Evolutionary conservation across 1,140 invertebrate species (phyloP), one percentile per base, ranked within the genome.

Genomic region (Drosophila sp.): DNA sequence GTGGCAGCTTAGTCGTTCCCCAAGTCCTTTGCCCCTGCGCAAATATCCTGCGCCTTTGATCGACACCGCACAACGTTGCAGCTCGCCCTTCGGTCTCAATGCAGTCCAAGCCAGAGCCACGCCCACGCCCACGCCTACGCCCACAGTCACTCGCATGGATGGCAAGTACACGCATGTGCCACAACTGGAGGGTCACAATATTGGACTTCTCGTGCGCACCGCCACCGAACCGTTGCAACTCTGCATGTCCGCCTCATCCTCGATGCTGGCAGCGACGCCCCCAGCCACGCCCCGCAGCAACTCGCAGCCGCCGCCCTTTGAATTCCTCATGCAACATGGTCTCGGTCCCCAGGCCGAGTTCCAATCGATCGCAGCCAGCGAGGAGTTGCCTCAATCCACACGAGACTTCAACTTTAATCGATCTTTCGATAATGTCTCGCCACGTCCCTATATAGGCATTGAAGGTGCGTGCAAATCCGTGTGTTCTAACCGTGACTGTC

Each of bases 371-470:
- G 83, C 67, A 0, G 53, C 71, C 13, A 51, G 58, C 25, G 83
- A 82, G 27, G 82, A 89, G 34, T 41, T 43, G 58, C 36, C 18
- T 6, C 21, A 36, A 21, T 8, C 63, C 0, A 27, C 59, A 7
- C 65, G 80, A 13, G 84, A 89, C 4, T 78, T 70, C 40, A 66
- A 50, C 63, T 51, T 84, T 9, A 90, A 82, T 72, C 86, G 90
- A 14, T 79, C 75, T 25, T 91, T 90, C 32, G 86, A 91, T 43
- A 91, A 91, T 82, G 86, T 89, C 4, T 91, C 90, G 62, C 90
- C 90, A 66, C 90, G 90, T 36, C 90, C 90, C 46, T 91, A 91
- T 71, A 13, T 80, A 13, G 83, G 72, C 72, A 89, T 87, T 41
- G 82, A 87, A 87, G 82, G 82, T 87, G 65, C 45, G 82, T 89